Evolutionary conservation across 2,888 invertebrate species (phyloP).

Genomic region (Pteria penguin): DNA sequence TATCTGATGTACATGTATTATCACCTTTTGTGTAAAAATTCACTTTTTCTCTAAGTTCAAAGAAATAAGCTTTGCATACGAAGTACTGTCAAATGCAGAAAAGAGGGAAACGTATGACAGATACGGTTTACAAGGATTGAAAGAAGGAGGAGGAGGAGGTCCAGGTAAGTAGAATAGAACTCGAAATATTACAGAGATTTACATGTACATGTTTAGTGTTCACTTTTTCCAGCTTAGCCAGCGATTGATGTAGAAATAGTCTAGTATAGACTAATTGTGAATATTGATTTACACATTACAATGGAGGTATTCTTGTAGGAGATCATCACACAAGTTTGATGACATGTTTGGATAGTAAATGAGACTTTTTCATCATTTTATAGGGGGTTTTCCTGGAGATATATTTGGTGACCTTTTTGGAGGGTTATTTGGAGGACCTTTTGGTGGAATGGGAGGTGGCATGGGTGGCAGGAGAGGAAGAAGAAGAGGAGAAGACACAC

Average conservation of each 20-base stretch:
- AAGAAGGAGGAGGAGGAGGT: constrained; percentile 85
- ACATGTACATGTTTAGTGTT: background rate
- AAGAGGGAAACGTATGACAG: constrained; percentile 92
- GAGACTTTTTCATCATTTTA: constrained; percentile 4
- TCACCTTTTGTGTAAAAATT: too few relatives aligned
- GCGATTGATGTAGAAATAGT: too few relatives aligned
- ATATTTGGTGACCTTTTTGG: constrained; percentile 79
- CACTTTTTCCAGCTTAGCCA: too few relatives aligned
- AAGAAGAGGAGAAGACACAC: constrained; percentile 87
- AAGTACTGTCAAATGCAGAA: constrained; percentile 93
- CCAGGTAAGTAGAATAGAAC: constrained; percentile 42
- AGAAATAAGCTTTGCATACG: constrained; percentile 97
- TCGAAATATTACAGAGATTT: background rate
- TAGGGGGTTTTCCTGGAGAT: constrained; percentile 56
- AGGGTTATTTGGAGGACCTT: constrained; percentile 75
- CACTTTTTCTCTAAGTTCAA: constrained; percentile 85
- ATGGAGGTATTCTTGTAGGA: too few relatives aligned
- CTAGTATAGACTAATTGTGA: too few relatives aligned
- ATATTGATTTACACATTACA: too few relatives aligned
- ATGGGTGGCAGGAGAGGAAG: constrained; percentile 76
- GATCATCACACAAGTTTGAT: too few relatives aligned
- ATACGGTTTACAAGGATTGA: constrained; percentile 92
- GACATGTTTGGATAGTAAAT: background rate
- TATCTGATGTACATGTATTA: too few relatives aligned
- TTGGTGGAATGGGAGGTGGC: constrained; percentile 66